Percentiles rank a stretch among this genome's conserved stretches.
phyloP scores from a whole-genome alignment of 2,797 vertebrate species.

The Myotis myotis region DNA sequence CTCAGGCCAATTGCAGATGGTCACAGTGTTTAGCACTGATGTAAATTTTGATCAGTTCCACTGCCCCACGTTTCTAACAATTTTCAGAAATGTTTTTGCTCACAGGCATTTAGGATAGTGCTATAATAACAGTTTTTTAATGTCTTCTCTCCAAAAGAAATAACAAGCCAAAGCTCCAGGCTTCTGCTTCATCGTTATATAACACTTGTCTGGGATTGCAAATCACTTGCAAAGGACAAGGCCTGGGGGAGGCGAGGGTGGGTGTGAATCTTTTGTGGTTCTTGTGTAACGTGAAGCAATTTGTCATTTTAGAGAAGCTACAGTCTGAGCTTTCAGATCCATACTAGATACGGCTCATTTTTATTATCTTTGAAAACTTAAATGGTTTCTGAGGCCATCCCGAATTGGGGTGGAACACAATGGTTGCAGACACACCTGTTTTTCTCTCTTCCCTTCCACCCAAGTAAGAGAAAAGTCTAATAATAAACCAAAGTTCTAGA shows the following conservation, averaged over 20 bases:
- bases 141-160: conserved; percentile 71
- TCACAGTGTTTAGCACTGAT: conserved; percentile 19
- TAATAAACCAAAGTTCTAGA: conserved; percentile 73
- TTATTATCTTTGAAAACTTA: conserved; percentile 50
- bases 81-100: conserved; percentile 54
- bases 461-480: conserved; percentile 65
- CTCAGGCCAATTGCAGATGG: neutral
- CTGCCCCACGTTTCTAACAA: conserved; percentile 32
- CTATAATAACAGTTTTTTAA: conserved; percentile 61
- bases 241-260: conserved; percentile 63
- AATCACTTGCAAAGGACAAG: conserved; percentile 73
- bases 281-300: conserved; percentile 63
- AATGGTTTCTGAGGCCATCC: conserved; percentile 15
- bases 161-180: conserved; percentile 53
- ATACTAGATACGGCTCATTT: neutral
- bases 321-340: neutral
- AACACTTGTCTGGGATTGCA: conserved; percentile 73
- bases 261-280: conserved; percentile 71
- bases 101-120: conserved; percentile 59
- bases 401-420: conserved; percentile 49
- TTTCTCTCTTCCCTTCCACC: conserved; percentile 58
- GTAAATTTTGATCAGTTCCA: conserved; percentile 38
- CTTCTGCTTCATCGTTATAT: conserved; percentile 70
- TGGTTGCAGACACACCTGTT: conserved; percentile 65
- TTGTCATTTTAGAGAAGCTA: conserved; percentile 62